Conservation (phyloP, 2,888 invertebrate species). For the Octonoba sinensis region DNA sequence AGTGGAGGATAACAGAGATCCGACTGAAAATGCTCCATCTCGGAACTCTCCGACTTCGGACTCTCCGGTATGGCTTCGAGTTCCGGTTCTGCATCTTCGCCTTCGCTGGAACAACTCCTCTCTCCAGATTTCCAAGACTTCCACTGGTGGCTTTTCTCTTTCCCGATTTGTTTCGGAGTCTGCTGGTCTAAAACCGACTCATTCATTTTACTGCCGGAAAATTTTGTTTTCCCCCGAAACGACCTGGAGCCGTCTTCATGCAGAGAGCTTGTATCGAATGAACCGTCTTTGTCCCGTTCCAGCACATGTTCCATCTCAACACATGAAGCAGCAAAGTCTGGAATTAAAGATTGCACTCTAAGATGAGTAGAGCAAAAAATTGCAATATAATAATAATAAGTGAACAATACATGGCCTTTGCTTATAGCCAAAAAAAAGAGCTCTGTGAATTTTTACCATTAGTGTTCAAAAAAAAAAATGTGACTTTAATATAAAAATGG, state of each 20-base stretch:
- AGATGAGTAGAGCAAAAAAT: too few species aligned
- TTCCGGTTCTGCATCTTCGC: conserved; percentile 88
- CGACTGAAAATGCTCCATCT: conserved; percentile 29
- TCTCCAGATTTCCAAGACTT: conserved; percentile 65
- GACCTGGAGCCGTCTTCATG: conserved; percentile 41
- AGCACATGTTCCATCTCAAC: conserved; percentile 72
- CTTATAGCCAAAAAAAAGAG: too few species aligned
- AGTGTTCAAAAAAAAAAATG: too few species aligned
- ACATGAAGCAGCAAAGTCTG: conserved; percentile 72
- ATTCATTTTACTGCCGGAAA: conserved; percentile 25
- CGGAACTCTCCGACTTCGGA: conserved; percentile 78
- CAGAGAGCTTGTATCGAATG: conserved; percentile 30
- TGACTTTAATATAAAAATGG: too few species aligned
- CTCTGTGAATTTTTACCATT: too few species aligned
- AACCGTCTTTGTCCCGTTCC: conserved; percentile 70
- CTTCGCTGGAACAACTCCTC: conserved; percentile 65
- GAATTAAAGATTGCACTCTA: neutral
- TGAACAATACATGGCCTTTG: too few species aligned
- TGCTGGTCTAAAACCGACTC: conserved; percentile 20
- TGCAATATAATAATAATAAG: too few species aligned
- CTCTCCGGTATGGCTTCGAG: conserved; percentile 91
- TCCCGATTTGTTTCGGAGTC: conserved; percentile 24
- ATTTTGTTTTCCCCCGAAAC: conserved; percentile 27
- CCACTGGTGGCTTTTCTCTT: conserved; percentile 59
- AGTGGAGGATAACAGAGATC: conserved; percentile 21